These are phyloP conservation scores for Cossypha dichroa DNA, from an alignment of 2,797 vertebrate genomes.

Conservation along the genomic window DNA sequence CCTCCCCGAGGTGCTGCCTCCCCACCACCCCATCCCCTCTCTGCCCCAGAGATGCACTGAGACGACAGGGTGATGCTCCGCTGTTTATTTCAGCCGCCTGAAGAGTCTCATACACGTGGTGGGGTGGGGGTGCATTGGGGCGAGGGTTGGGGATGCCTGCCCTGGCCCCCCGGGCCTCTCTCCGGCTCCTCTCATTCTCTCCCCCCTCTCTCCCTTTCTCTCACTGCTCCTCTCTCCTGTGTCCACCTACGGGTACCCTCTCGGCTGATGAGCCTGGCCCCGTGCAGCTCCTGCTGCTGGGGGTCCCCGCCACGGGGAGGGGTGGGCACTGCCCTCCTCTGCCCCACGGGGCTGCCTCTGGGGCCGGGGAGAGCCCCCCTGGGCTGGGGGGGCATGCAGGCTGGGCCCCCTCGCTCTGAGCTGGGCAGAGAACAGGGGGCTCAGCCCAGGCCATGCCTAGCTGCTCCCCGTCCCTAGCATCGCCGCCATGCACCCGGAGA, in stretches of 20 bases:
- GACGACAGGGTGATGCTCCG: slow-evolving; percentile 18
- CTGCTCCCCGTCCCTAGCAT: neutral
- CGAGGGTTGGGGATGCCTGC: slow-evolving; percentile 6
- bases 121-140: slow-evolving; percentile 37
- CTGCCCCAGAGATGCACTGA: neutral
- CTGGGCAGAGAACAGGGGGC: neutral
- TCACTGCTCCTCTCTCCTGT: slow-evolving; percentile 68
- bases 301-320: neutral
- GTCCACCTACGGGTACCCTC: slow-evolving; percentile 75
- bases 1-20: fast-evolving
- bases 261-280: slow-evolving; percentile 53
- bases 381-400: neutral
- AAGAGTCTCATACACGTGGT: slow-evolving; percentile 18
- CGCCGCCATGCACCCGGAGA: neutral
- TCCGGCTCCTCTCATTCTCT: slow-evolving; percentile 45
- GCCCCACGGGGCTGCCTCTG: neutral
- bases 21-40: neutral
- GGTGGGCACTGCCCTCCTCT: neutral
- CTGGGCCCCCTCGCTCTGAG: neutral
- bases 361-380: neutral
- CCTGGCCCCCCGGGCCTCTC: slow-evolving; percentile 42
- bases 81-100: slow-evolving; percentile 54
- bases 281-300: slow-evolving; percentile 15
- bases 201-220: slow-evolving; percentile 56
- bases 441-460: neutral